Evolutionary conservation across 2,888 invertebrate species (phyloP), one percentile per base, ranked within the genome.

Genomic region (Pyralis farinalis): DNA sequence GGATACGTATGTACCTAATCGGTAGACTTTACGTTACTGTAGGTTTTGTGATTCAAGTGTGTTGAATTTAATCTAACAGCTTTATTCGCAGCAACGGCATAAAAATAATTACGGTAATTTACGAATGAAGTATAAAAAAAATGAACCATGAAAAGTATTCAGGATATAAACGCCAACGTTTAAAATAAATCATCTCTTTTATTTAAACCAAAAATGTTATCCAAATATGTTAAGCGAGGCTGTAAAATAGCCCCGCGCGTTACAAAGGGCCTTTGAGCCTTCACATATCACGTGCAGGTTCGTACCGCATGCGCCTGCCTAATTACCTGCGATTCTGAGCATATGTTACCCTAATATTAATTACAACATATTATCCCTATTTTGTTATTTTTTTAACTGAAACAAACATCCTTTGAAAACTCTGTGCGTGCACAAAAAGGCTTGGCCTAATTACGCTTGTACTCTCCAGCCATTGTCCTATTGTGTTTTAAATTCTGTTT

Each of bases 271-370:
- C 71, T 79, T 74, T 72, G 71, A 72, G 64, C 70, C 70, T 58
- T 60, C 67, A 64, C 65, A 65, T 69, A 70, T 79, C 81, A 80
- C 70, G 68, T 52, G 52, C 76, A 72, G 65, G 45, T 60, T 53
- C 38, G 55, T 16, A 16, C 54, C 44, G 52, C 37, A 56, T 16
- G 56, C 51, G 65, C 53, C 53, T 55, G 60, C 69, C 72, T 84
- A 84, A 85, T 84, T 82, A 80, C 81, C 72, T 72, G 66, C 72
- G 70, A 81, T 81, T 78, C 80, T 80, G 71, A 64, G 56, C 64
- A 58, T 65, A 64, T 61, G 62, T 53, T 52, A 51, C 64, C 63
- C 59, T 66, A 55, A 71, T 74, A 75, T 75, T 77, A 74, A 76
- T 77, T 72, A 74, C 70, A 59, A 63, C 56, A 67, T 72, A 67